Evolutionary conservation across 2,888 invertebrate species (phyloP).

Genomic region (Drosophila mercatorum): DNA sequence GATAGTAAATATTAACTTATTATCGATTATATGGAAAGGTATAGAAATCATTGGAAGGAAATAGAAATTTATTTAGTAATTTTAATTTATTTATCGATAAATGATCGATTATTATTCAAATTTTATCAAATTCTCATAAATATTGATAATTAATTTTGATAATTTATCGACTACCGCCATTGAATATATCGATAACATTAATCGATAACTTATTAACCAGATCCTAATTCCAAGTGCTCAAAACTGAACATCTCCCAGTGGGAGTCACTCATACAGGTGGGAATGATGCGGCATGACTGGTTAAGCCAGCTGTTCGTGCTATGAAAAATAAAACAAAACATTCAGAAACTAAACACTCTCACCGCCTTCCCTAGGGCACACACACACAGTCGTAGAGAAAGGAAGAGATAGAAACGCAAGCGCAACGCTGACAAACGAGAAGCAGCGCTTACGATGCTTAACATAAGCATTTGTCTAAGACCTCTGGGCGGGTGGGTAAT

Average conservation of each 20-base stretch:
- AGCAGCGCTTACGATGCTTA: constrained; percentile 54
- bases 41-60: too few relatives aligned
- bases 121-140: too few relatives aligned
- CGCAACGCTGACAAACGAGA: constrained; percentile 30
- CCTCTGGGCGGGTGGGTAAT: constrained; percentile 34
- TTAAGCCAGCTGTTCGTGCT: neutral
- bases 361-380: too few relatives aligned
- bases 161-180: too few relatives aligned
- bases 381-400: constrained; percentile 1
- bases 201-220: neutral
- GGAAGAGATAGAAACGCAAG: constrained; percentile 7
- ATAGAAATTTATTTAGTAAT: too few relatives aligned
- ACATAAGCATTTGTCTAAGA: constrained; percentile 61
- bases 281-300: neutral
- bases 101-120: too few relatives aligned
- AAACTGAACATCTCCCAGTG: neutral
- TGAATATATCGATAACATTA: neutral
- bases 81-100: too few relatives aligned
- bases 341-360: neutral
- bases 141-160: too few relatives aligned
- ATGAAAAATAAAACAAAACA: too few relatives aligned
- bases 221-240: too few relatives aligned
- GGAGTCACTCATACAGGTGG: neutral
- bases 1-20: too few relatives aligned
- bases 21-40: too few relatives aligned